Evolutionary conservation across 2,113 vertebrate genomes (phyloP), one percentile per base, ranked within the genome.

Genomic region (Tringa solitaria): DNA sequence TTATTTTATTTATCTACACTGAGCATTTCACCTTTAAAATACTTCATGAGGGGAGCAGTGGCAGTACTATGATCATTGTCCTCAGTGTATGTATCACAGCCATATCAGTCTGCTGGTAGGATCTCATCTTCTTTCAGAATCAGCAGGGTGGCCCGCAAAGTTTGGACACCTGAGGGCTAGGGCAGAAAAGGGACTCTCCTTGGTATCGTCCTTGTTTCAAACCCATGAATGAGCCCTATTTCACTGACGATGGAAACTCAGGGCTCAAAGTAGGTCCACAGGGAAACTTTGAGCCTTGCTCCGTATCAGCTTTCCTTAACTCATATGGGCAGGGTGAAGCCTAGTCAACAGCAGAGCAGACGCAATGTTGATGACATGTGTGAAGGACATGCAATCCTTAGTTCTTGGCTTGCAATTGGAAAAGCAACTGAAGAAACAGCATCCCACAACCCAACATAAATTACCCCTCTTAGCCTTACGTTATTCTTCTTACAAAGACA

Each of bases 141-240:
- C 41, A 39, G 15, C 22, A 37, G 48, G 3, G 14, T 51, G 16
- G 18, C 14, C 28, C 18, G 56, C 39, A 85, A 45, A 53, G 1
- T 46, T 33, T 76, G 48, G 24, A 21, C 21, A 68, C 3, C 39
- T 24, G 30, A 65, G 7, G 24, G 14, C 14, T 84, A 39, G 6
- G 28, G 21, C 37, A 89, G 32, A 37, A 91, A 81, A 57, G 6
- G 21, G n/a, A 14, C 12, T 83, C 2, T 59, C 15, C 9, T 45
- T 60, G 10, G 6, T 72, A 41, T 20, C 1, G 1, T 35, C 9
- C 21, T 64, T 43, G 7, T 80, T 60, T 72, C 51, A 72, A 84
- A 18, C 3, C 20, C 1, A 0, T 48, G 46, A 92, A 59, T 0
- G 3, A 53, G 6, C 11, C 30, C 3, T 43, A 11, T 79, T 87